Conservation (phyloP, 92 coral and sea anemone species). For the Parazoanthus swiftii region DNA sequence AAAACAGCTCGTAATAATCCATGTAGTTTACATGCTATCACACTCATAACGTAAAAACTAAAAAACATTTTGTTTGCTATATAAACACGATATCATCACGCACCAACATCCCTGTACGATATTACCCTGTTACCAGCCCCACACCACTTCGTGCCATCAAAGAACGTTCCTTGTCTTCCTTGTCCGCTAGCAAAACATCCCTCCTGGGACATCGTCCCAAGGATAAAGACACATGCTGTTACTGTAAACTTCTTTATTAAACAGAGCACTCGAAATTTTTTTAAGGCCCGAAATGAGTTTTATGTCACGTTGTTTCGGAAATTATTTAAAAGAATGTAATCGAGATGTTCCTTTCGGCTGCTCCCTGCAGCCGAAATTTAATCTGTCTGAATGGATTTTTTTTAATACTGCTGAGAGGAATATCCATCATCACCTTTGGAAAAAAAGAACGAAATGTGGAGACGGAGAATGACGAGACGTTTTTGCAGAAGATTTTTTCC, state of each 20-base stretch:
- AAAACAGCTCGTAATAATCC: too few relatives aligned
- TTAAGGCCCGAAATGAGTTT: neutral
- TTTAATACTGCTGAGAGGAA: too few relatives aligned
- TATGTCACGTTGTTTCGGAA: too few relatives aligned
- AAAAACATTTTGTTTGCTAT: too few relatives aligned
- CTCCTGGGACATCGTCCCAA: neutral
- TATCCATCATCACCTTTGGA: too few relatives aligned
- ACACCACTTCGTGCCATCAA: slow-evolving; percentile 4
- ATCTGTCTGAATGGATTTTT: too few relatives aligned
- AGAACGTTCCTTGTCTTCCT: neutral
- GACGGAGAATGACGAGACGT: too few relatives aligned
- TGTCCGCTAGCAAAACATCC: neutral
- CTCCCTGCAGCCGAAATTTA: too few relatives aligned
- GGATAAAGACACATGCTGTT: neutral
- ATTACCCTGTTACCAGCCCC: slow-evolving; percentile 1
- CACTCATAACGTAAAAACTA: too few relatives aligned
- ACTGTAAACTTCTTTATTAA: neutral
- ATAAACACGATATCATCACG: neutral
- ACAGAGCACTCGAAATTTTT: neutral
- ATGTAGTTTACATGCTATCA: neutral
- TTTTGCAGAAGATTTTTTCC: too few relatives aligned
- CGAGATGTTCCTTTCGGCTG: neutral
- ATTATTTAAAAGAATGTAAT: neutral
- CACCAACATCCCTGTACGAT: slow-evolving; percentile 6
- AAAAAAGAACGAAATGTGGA: too few relatives aligned